Evolutionary conservation across 2,888 invertebrate species (phyloP).

Genomic region (Trachelus stipa): DNA sequence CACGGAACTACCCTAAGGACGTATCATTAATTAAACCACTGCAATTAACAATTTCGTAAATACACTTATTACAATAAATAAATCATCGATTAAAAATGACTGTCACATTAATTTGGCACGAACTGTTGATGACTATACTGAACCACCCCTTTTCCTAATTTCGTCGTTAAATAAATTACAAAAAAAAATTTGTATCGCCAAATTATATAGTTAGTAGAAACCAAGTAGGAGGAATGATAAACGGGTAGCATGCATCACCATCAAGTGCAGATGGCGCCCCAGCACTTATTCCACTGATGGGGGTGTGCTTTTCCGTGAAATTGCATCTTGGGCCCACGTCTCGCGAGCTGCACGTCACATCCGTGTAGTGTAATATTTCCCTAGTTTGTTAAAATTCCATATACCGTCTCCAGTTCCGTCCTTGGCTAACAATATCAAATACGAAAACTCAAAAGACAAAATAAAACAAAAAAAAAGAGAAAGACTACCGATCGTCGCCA

Average conservation of each 20-base stretch:
- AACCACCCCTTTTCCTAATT: neutral
- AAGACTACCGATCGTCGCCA: neutral
- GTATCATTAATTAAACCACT: neutral
- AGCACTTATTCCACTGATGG: conserved; percentile 55
- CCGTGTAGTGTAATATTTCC: neutral
- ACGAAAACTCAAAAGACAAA: neutral
- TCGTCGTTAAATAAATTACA: neutral
- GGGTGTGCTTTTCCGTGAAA: conserved; percentile 28
- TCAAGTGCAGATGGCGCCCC: conserved; percentile 59
- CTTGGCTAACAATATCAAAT: neutral
- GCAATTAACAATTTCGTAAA: neutral
- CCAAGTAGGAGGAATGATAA: conserved; percentile 53
- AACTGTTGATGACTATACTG: neutral
- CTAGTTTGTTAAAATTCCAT: neutral
- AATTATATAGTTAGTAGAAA: conserved; percentile 34
- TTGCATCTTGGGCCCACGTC: conserved; percentile 22
- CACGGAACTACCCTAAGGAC: neutral
- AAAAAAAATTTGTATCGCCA: neutral
- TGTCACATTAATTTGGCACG: neutral
- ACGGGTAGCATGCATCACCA: conserved; percentile 60
- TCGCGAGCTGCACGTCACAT: neutral
- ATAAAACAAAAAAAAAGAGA: neutral
- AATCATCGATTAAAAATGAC: neutral
- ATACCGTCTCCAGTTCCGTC: neutral
- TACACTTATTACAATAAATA: neutral